These are phyloP conservation scores for Melanotaenia parkinsoni DNA, from an alignment of 2,797 vertebrate genomes.

Conservation along the genomic window DNA sequence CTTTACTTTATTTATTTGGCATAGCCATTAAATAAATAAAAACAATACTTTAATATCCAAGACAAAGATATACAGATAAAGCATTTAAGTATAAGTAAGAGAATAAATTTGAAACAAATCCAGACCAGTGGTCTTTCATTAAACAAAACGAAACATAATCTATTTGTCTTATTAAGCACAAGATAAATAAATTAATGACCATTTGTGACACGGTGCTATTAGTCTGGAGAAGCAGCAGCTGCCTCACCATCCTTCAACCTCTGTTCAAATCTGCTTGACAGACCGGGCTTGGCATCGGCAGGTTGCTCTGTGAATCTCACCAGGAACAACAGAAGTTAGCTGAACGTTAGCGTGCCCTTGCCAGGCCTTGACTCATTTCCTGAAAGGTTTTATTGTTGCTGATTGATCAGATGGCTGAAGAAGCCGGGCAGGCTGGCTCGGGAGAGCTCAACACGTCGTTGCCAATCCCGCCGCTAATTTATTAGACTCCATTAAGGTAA, in stretches of 20 bases:
- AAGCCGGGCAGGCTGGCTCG: conserved; percentile 14
- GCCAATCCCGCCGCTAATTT: conserved; percentile 39
- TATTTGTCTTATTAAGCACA: not conserved
- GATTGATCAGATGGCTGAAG: conserved; percentile 47
- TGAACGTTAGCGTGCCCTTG: conserved; percentile 26
- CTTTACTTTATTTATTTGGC: no score
- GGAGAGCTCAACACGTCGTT: not conserved
- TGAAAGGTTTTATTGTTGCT: conserved; percentile 43
- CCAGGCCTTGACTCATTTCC: conserved; percentile 40
- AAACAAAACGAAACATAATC: not conserved
- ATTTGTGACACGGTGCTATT: not conserved
- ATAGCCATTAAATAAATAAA: no score
- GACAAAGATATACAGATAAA: not conserved
- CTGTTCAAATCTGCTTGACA: conserved; percentile 19
- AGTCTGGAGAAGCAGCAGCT: not conserved
- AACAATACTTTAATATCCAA: not conserved
- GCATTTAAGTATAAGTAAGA: not conserved
- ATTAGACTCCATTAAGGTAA: conserved; percentile 42
- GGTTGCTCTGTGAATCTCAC: conserved; percentile 26
- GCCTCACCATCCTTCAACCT: not conserved
- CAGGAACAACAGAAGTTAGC: conserved; percentile 38
- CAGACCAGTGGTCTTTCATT: not conserved
- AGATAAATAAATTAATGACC: not conserved
- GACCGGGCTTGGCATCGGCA: conserved; percentile 21
- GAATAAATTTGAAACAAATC: not conserved